Base-by-base conservation (phyloP, 2,888 invertebrate species). In the Laspeyria flexula region DNA sequence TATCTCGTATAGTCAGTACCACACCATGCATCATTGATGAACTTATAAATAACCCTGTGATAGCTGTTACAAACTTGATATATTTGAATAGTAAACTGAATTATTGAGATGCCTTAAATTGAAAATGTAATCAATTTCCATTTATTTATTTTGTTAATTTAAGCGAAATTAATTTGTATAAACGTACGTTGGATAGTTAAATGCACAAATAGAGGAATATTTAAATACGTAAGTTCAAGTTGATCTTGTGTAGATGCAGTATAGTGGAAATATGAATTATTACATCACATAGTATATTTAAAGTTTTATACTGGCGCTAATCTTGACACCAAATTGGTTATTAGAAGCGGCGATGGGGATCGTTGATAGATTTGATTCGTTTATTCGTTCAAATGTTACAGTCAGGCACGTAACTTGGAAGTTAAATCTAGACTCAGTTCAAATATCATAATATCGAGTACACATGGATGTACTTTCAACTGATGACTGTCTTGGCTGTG, bases 351-450 rank as follows among this genome's bases (percentile, higher is more conserved):
- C 45, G 38, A 31, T 43, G 15, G 31, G 37, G 7, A 60, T 50
- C 57, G 60, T 60, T 65, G 54, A 45, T 60, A 65, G 67, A 65
- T 65, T 65, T 66, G 60, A 57, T 57, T 6, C 7, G 1, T 6
- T 4, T 6, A 57, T 57, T 6, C 7, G 1, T 6, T 4, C n/a
- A 33, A 35, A 44, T 39, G 40, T 54, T 12, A 39, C 11, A 23
- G 13, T 15, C n/a, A 12, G 29, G 13, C n/a, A 30, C 13, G 29
- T 35, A 43, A 12, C 9, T 11, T 25, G 6, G 15, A n/a, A 23
- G 21, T 11, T 18, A 27, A 25, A 44, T 23, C 33, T 11, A 4
- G 37, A 37, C 16, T 30, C 30, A 15, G 23, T 52, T 47, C 34
- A 10, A 37, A 3, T 12, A 31, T 31, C 15, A 13, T 12, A 3